Evolutionary conservation across 1,140 invertebrate genomes (phyloP).

Genomic region (Nasonia longicornis): DNA sequence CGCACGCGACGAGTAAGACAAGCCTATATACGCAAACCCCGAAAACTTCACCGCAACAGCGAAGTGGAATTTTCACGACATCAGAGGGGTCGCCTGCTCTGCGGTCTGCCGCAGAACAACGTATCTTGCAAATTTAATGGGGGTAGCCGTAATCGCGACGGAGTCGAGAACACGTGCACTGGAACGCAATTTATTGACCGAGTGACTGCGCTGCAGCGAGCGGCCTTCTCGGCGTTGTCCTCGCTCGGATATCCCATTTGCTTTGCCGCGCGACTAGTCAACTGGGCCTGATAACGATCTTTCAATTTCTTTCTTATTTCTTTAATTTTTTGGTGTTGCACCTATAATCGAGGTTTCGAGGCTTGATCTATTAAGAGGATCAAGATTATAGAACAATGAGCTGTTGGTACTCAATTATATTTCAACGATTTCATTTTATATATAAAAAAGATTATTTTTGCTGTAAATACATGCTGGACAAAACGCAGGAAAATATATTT

Average conservation of each 20-base stretch:
- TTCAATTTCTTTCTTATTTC: conserved; percentile 14
- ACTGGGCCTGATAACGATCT: neutral
- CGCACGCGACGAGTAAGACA: too few species aligned
- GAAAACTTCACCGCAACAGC: neutral
- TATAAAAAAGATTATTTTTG: too few species aligned
- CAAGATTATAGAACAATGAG: too few species aligned
- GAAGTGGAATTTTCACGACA: neutral
- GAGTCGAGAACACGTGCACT: neutral
- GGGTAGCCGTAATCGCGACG: conserved; percentile 25
- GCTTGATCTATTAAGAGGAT: too few species aligned
- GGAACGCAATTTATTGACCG: conserved; percentile 43
- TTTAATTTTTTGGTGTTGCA: neutral
- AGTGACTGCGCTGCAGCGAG: neutral
- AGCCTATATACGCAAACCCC: too few species aligned
- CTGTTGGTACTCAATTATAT: too few species aligned
- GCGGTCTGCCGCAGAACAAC: conserved; percentile 29
- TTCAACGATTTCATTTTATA: too few species aligned
- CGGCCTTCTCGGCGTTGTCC: neutral
- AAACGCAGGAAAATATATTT: too few species aligned
- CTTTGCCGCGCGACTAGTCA: neutral
- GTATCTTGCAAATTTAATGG: conserved; percentile 43
- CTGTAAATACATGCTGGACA: too few species aligned
- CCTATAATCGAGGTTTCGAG: neutral
- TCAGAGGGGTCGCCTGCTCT: neutral
- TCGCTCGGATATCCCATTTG: neutral